Evolutionary conservation across 2,888 invertebrate species (phyloP).

Genomic region (Volucella inanis): DNA sequence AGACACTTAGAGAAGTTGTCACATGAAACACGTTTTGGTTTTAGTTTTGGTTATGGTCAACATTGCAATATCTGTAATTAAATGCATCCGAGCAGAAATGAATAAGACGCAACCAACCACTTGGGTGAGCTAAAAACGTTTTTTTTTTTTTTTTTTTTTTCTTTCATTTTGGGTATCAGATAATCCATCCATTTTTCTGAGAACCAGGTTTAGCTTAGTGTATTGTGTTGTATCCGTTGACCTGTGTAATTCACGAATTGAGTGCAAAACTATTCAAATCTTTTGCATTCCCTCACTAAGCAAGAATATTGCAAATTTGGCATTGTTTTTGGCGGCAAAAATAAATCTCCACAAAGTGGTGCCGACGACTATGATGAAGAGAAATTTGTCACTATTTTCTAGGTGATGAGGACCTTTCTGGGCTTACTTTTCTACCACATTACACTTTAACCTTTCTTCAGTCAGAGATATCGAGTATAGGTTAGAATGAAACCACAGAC

Average conservation of each 20-base stretch:
- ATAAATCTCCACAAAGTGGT: slow-evolving; percentile 65
- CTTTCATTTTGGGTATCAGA: slow-evolving; percentile 16
- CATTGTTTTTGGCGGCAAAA: slow-evolving; percentile 53
- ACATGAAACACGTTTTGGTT: slow-evolving; percentile 33
- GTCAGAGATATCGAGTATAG: slow-evolving; percentile 36
- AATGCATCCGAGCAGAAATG: slow-evolving; percentile 47
- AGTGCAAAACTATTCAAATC: slow-evolving; percentile 69
- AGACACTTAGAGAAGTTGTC: slow-evolving; percentile 20
- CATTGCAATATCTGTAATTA: slow-evolving; percentile 52
- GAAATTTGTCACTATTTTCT: slow-evolving; percentile 63
- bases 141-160: not conserved
- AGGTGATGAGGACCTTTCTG: slow-evolving; percentile 48
- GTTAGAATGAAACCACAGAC: slow-evolving; percentile 59
- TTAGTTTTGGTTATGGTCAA: slow-evolving; percentile 43
- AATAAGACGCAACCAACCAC: slow-evolving; percentile 36
- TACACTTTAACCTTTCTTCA: slow-evolving; percentile 63
- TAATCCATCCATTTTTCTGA: slow-evolving; percentile 64
- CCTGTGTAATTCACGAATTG: slow-evolving; percentile 66
- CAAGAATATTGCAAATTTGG: slow-evolving; percentile 1
- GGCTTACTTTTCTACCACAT: slow-evolving; percentile 22
- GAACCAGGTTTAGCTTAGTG: slow-evolving; percentile 42
- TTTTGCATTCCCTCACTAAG: slow-evolving; percentile 40
- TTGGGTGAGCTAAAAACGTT: slow-evolving; percentile 66
- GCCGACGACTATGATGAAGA: slow-evolving; percentile 30
- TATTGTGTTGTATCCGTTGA: slow-evolving; percentile 54